Evolutionary conservation across 2,888 invertebrate species (phyloP).

Genomic region (Gonocerus acuteangulatus): DNA sequence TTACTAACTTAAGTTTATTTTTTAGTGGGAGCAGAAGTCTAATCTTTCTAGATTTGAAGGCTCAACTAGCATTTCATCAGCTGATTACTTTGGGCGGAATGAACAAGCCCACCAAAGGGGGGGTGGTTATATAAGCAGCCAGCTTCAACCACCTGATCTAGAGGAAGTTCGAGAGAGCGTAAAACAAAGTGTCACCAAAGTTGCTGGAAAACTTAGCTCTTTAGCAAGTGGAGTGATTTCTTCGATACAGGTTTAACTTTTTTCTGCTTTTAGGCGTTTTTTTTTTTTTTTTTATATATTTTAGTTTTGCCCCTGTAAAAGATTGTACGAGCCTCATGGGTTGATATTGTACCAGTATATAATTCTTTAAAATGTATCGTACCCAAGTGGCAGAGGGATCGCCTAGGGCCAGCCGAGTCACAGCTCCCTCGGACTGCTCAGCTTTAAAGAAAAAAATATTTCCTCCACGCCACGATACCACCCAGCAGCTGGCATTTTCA

Average conservation of each 20-base stretch:
- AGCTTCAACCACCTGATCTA: conserved; percentile 59
- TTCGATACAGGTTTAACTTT: conserved; percentile 68
- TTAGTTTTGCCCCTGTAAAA: too few relatives aligned
- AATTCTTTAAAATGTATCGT: too few relatives aligned
- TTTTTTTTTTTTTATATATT: too few relatives aligned
- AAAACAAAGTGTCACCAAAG: conserved; percentile 90
- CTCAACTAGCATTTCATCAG: conserved; percentile 88
- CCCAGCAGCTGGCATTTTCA: too few relatives aligned
- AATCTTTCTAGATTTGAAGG: conserved; percentile 78
- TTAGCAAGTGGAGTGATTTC: conserved; percentile 90
- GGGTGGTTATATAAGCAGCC: conserved; percentile 32
- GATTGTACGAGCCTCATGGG: too few relatives aligned
- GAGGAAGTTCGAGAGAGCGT: conserved; percentile 97
- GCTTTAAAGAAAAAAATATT: too few relatives aligned
- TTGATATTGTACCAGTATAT: too few relatives aligned
- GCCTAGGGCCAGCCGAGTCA: too few relatives aligned
- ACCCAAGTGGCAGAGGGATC: too few relatives aligned
- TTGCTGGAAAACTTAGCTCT: conserved; percentile 91
- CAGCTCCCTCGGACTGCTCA: too few relatives aligned
- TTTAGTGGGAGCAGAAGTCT: conserved; percentile 49
- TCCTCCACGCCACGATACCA: too few relatives aligned
- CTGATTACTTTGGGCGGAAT: conserved; percentile 80
- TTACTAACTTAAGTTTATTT: conserved; percentile 2
- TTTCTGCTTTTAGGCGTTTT: too few relatives aligned
- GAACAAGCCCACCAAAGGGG: conserved; percentile 41